These are phyloP conservation scores for Zoanthus sansibaricus DNA, from an alignment of 92 coral and sea anemone species.

Conservation along the genomic window DNA sequence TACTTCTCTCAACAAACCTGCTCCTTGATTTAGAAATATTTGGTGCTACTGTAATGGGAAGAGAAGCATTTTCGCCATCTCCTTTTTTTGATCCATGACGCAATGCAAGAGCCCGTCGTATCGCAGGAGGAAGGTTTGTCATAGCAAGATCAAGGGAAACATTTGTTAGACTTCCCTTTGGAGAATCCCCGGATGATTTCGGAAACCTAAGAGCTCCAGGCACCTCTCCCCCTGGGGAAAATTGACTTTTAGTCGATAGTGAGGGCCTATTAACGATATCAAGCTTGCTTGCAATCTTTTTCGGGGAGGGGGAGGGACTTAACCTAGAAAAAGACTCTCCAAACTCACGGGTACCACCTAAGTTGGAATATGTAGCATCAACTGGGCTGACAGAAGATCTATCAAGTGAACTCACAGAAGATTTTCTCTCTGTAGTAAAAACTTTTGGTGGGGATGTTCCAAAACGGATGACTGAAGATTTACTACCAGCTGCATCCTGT, in stretches of 20 bases:
- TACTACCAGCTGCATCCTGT: not conserved
- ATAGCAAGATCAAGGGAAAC: conserved; percentile 77
- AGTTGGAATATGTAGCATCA: conserved; percentile 6
- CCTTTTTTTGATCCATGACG: conserved; percentile 75
- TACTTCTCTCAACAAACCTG: conserved; percentile 63
- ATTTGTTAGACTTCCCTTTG: conserved; percentile 49
- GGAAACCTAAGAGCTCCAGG: conserved; percentile 33
- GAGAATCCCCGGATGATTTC: conserved; percentile 39
- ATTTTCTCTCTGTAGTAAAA: conserved; percentile 9
- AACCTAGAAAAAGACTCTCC: not conserved
- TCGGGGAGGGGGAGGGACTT: conserved; percentile 1
- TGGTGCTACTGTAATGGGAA: conserved; percentile 56
- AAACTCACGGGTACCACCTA: not conserved
- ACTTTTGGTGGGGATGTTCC: conserved; percentile 34
- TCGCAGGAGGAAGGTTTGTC: conserved; percentile 85
- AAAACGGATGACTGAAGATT: conserved; percentile 40
- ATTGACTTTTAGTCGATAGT: conserved; percentile 21
- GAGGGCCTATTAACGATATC: conserved; percentile 8
- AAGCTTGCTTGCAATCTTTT: not conserved
- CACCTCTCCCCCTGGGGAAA: not conserved
- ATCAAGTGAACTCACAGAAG: conserved; percentile 21
- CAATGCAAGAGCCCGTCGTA: conserved; percentile 85
- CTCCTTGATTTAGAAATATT: conserved; percentile 68
- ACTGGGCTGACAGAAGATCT: conserved; percentile 20
- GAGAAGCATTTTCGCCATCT: conserved; percentile 45